Evolutionary conservation across 2,888 invertebrate genomes (phyloP).

Genomic region (Zygothrica quintamaculata): DNA sequence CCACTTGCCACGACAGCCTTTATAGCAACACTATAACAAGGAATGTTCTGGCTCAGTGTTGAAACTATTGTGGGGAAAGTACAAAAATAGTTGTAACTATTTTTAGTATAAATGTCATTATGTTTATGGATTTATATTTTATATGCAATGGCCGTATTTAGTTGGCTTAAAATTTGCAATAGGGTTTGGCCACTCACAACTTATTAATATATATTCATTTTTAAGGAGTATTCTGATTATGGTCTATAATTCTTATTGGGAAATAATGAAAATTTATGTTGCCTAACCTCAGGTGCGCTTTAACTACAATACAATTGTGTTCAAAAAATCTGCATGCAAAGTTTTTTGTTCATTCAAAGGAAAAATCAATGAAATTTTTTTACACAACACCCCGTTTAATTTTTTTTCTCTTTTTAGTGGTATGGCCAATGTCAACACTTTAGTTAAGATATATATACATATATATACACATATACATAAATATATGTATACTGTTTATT

Average conservation of each 20-base stretch:
- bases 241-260: not conserved
- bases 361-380: conserved; percentile 82
- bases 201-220: too few species aligned
- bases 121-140: conserved; percentile 20
- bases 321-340: not conserved
- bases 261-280: conserved; percentile 28
- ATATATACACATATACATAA: conserved; percentile 32
- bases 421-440: conserved; percentile 23
- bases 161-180: too few species aligned
- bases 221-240: conserved; percentile 3
- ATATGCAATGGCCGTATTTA: conserved; percentile 16
- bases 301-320: too few species aligned
- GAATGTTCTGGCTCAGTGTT: conserved; percentile 68
- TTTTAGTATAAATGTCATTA: conserved; percentile 56
- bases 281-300: conserved; percentile 41
- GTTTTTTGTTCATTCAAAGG: conserved; percentile 19
- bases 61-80: conserved; percentile 54
- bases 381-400: conserved; percentile 64
- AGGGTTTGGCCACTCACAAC: conserved; percentile 9
- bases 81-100: conserved; percentile 72
- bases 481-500: conserved; percentile 3
- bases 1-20: conserved; percentile 75
- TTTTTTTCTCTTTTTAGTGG: too few species aligned
- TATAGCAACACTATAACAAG: conserved; percentile 51
- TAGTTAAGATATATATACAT: conserved; percentile 7